A percentile compares a stretch with the other conserved stretches of the same genome.
These are phyloP conservation scores for Lepilemur ruficaudatus DNA, from an alignment of 2,797 vertebrate species.

Conservation along the genomic window DNA sequence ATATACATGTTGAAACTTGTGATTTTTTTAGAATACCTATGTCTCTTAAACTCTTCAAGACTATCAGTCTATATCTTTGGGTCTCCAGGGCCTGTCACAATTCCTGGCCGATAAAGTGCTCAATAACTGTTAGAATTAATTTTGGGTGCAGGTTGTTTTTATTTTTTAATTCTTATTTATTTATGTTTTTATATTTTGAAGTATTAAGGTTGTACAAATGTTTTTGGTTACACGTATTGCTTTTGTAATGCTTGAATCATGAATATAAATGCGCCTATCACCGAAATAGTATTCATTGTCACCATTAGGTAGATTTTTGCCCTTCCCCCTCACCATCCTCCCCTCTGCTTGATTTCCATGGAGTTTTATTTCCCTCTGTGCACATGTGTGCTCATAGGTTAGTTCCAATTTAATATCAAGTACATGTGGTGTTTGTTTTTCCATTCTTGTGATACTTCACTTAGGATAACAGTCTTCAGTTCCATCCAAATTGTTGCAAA, in stretches of 20 bases:
- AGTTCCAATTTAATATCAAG: not conserved
- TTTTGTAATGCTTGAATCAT: not conserved
- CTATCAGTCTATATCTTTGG: not conserved
- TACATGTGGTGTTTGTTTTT: not conserved
- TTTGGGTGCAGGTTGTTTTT: not conserved
- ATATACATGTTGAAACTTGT: not conserved
- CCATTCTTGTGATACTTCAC: not conserved
- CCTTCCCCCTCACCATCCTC: too few species aligned
- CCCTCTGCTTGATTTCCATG: not conserved
- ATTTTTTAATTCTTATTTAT: not conserved
- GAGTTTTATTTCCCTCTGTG: not conserved
- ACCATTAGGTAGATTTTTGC: not conserved
- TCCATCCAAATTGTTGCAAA: not conserved
- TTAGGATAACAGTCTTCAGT: not conserved
- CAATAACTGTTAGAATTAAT: constrained; percentile 16
- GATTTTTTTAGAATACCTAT: not conserved
- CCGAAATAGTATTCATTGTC: not conserved
- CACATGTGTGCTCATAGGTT: not conserved
- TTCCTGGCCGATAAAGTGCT: not conserved
- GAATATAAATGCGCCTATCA: not conserved
- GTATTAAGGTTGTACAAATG: not conserved
- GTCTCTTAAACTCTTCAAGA: not conserved
- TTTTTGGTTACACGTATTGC: not conserved
- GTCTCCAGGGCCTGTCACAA: not conserved
- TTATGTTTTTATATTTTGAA: not conserved